These are phyloP conservation scores for Craterocephalus amniculus DNA, from an alignment of 2,797 vertebrate genomes.

Conservation along the genomic window DNA sequence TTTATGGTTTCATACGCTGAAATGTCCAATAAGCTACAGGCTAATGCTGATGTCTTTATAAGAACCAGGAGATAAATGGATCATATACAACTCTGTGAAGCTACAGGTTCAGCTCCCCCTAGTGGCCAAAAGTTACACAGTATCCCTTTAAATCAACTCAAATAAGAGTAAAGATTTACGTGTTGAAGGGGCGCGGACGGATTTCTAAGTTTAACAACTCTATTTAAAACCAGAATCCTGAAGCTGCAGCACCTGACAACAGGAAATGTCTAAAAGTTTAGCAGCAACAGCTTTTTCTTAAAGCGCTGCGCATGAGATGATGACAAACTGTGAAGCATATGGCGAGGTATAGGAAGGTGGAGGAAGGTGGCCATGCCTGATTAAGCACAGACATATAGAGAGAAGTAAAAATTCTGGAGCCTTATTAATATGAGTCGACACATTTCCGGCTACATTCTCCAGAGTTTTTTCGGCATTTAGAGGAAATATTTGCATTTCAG, in stretches of 20 bases:
- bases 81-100: no score
- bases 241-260: constrained; percentile 15
- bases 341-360: constrained; percentile 42
- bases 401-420: constrained; percentile 7
- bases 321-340: constrained; percentile 60
- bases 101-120: no score
- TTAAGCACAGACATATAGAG: constrained; percentile 62
- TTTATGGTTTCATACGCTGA: no score
- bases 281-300: constrained; percentile 29
- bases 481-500: constrained; percentile 69
- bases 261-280: constrained; percentile 15
- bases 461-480: constrained; percentile 62
- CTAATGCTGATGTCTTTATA: no score
- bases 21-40: no score
- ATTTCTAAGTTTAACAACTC: constrained; percentile 13
- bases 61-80: no score
- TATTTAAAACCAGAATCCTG: constrained; percentile 10
- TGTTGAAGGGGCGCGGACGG: no score
- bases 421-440: not conserved
- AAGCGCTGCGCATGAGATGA: constrained; percentile 43
- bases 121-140: no score
- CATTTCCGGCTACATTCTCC: constrained; percentile 29
- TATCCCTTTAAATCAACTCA: no score
- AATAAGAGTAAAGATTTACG: no score
- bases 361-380: constrained; percentile 30